A percentile compares a stretch with the other conserved stretches of the same genome.
phyloP scores from a whole-genome alignment of 2,113 vertebrate species.

The Peromyscus leucopus region DNA sequence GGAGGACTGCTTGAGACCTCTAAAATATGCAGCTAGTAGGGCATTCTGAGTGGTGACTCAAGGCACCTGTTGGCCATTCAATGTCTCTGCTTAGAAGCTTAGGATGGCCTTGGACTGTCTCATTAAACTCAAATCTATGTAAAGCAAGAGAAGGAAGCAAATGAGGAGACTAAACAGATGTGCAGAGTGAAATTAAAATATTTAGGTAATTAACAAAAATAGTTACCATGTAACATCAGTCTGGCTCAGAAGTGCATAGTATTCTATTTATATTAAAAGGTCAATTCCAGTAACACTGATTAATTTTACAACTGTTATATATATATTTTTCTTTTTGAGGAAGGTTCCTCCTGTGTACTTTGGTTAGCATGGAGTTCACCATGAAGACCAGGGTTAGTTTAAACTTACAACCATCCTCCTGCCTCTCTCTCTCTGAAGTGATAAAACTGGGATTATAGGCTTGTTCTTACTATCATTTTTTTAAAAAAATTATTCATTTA shows the following conservation, averaged over 20 bases:
- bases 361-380: not conserved
- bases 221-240: not conserved
- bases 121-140: not conserved
- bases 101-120: fast-evolving
- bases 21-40: not conserved
- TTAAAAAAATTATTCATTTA: not conserved
- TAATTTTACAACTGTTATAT: not conserved
- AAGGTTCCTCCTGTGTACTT: not conserved
- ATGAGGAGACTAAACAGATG: not conserved
- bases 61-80: not conserved
- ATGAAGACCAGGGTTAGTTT: not conserved
- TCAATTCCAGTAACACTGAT: too few relatives aligned
- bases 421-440: not conserved
- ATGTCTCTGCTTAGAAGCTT: not conserved
- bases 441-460: not conserved
- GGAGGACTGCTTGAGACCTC: not conserved
- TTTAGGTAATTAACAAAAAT: not conserved
- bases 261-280: not conserved
- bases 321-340: not conserved
- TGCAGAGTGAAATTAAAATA: not conserved
- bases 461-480: too few relatives aligned
- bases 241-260: not conserved
- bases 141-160: not conserved
- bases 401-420: not conserved
- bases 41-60: too few relatives aligned